Percentiles rank a stretch among this genome's conserved stretches.
phyloP scores from a whole-genome alignment of 2,797 vertebrate genomes.

The Peromyscus melanophrys region DNA sequence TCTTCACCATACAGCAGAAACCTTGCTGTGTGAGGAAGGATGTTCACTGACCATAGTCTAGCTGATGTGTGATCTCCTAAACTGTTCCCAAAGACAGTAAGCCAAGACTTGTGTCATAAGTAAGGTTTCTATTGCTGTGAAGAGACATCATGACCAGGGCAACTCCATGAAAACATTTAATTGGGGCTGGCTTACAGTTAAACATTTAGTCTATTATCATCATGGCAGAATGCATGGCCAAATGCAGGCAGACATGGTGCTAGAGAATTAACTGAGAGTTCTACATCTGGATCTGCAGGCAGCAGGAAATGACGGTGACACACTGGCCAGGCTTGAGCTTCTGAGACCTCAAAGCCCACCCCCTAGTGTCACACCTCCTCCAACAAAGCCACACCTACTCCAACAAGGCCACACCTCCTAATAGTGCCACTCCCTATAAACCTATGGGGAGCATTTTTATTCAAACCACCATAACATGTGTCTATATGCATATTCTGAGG shows the following conservation, averaged over 20 bases:
- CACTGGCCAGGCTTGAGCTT: background rate
- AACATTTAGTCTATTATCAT: background rate
- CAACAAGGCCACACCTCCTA: background rate
- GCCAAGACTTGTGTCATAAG: background rate
- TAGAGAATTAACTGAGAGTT: background rate
- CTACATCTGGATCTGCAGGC: background rate
- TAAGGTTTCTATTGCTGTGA: background rate
- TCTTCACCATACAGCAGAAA: background rate
- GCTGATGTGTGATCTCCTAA: background rate
- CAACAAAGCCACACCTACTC: background rate
- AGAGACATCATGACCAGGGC: background rate
- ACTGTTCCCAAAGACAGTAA: background rate
- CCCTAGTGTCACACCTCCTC: background rate
- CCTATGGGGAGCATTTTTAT: background rate
- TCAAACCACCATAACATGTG: background rate
- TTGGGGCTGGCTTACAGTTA: background rate
- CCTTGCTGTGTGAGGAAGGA: background rate
- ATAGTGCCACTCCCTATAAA: background rate
- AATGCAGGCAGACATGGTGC: background rate
- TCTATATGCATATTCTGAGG: background rate
- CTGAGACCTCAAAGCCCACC: background rate
- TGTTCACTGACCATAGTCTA: background rate
- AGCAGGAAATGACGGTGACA: background rate
- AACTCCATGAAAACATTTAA: background rate
- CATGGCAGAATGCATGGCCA: background rate